These are phyloP conservation scores for Bibio marci DNA, from an alignment of 2,888 invertebrate species.

Conservation along the genomic window DNA sequence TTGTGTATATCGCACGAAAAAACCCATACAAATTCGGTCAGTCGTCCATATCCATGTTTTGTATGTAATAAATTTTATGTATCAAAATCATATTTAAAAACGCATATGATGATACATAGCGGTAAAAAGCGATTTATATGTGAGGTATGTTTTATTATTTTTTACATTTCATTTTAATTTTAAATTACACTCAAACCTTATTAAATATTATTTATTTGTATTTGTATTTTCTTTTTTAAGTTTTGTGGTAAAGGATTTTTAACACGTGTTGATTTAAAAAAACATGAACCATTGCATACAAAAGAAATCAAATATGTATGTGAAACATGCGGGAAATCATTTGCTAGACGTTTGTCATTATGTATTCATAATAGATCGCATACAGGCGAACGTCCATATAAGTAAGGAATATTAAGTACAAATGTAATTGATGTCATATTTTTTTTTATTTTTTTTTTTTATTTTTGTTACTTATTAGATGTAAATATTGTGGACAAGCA, in stretches of 20 bases:
- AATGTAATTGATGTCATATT: no score
- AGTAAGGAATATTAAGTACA: no score
- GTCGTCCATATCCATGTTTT: conserved; percentile 34
- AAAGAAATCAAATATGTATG: conserved; percentile 43
- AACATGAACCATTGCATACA: conserved; percentile 42
- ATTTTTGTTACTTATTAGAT: conserved; percentile 17
- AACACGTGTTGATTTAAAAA: conserved; percentile 38
- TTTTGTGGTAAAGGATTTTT: conserved; percentile 40
- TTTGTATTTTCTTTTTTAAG: conserved; percentile 9
- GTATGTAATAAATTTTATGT: conserved; percentile 42
- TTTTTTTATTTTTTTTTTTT: conserved; percentile 11
- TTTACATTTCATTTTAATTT: no score
- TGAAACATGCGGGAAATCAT: conserved; percentile 42
- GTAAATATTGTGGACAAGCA: conserved; percentile 41
- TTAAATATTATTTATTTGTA: neutral
- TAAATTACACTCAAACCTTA: neutral
- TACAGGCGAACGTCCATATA: conserved; percentile 38
- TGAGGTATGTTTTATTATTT: conserved; percentile 27
- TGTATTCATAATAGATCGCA: conserved; percentile 39
- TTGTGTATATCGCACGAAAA: conserved; percentile 6
- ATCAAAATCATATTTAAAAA: conserved; percentile 40
- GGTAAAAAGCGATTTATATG: conserved; percentile 42
- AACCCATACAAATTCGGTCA: conserved; percentile 1
- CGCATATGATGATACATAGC: conserved; percentile 39
- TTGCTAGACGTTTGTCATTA: conserved; percentile 39